Base-by-base conservation (phyloP, 2,797 vertebrate species). In the Urosaurus nigricauda region DNA sequence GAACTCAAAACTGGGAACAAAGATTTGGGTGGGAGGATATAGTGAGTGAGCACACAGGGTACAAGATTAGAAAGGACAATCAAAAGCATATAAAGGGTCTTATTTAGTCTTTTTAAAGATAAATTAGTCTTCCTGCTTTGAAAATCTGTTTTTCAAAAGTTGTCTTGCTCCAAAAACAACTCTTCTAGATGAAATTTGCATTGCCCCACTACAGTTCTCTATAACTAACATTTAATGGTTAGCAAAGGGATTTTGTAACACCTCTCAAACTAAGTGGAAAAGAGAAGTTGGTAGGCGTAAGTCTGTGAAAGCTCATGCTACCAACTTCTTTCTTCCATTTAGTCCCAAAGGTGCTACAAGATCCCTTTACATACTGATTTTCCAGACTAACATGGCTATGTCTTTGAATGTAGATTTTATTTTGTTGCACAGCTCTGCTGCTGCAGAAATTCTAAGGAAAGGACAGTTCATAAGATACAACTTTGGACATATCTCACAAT, bases 1-100 rank as follows among this genome's bases (percentile, higher is more conserved):
- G 79, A 85, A 60, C 63, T 88, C 71, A 82, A 85, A 88, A 82
- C 71, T 83, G 51, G 51, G 79, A 91, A 88, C 79, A 83, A 88
- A 71, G 79, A 91, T 86, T 85, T 85, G 63, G 87, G 83, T 88
- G 53, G 60, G 71, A 91, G 79, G 79, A 51, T 51, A 51, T 7
- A 82, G 75, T 77, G 47, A 68, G 37, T 37, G 58, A 63, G 63
- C 16, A 51, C 51, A 85, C 47, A 60, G 40, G 78, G 21, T 86
- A 51, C 40, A 70, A 63, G 32, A 83, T 91, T 83, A 88, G 73
- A 83, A 81, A 78, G 51, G 78, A 85, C 71, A 60, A 85, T 88
- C 47, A 81, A 75, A 89, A 77, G 70, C 73, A 68, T 35, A n/a
- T 77, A 58, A 84, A 68, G 81, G 63, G 16, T 35, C 51, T 68